These are phyloP conservation scores for Ichneumoninae sp. DNA, from an alignment of 2,888 invertebrate species.

Conservation along the genomic window DNA sequence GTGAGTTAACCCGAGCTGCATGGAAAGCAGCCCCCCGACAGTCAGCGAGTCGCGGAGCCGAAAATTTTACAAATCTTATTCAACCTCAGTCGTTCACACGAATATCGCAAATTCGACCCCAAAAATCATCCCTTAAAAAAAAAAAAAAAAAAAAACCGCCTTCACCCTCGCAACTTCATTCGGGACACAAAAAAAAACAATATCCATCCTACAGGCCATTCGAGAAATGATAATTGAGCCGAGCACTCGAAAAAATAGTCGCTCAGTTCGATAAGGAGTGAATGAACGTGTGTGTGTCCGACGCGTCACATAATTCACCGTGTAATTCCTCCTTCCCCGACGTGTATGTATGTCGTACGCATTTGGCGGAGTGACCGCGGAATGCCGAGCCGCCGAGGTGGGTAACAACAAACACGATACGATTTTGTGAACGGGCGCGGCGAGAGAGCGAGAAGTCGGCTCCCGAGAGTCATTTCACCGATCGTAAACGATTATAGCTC, in stretches of 20 bases:
- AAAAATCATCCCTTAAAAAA: neutral
- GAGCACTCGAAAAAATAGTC: neutral
- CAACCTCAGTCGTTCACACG: neutral
- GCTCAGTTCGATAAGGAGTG: conserved; percentile 3
- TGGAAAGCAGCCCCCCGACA: neutral
- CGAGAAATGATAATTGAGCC: neutral
- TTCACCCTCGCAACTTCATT: no score
- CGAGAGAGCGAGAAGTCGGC: conserved; percentile 3
- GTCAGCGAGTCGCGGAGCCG: neutral
- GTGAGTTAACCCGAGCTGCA: neutral
- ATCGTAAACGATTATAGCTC: conserved; percentile 65
- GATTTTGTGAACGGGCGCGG: conserved; percentile 30
- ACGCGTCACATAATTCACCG: conserved; percentile 23
- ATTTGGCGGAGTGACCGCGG: conserved; percentile 39
- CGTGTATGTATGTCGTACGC: conserved; percentile 14
- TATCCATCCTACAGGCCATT: neutral
- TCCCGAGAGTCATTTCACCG: conserved; percentile 50
- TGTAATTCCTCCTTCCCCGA: conserved; percentile 20
- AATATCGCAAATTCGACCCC: neutral
- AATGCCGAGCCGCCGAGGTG: conserved; percentile 42
- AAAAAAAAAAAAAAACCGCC: neutral
- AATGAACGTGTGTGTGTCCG: neutral
- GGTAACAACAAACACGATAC: conserved; percentile 38
- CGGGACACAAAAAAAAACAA: no score
- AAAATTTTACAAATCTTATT: conserved; percentile 26